These are phyloP conservation scores for Myrmecophaga tridactyla DNA, from an alignment of 2,113 vertebrate species.

Conservation along the genomic window DNA sequence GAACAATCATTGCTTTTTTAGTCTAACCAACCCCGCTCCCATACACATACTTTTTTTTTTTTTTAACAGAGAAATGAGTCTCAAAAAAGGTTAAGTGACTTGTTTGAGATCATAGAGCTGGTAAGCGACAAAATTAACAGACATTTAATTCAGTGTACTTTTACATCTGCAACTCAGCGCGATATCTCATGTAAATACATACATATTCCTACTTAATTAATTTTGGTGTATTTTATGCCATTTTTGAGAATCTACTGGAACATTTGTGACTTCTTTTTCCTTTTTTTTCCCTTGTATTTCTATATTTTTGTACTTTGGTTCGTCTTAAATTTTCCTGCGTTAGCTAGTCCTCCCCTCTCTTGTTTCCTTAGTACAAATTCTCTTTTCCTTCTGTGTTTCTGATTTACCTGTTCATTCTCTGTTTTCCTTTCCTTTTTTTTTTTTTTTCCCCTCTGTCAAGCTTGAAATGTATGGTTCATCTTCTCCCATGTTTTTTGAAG, in stretches of 20 bases:
- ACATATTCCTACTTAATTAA: neutral
- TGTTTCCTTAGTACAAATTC: neutral
- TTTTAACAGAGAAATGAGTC: too few species aligned
- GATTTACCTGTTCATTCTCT: neutral
- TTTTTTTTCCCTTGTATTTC: neutral
- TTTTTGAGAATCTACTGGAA: neutral
- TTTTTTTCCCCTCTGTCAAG: rapidly evolving
- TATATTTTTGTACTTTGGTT: neutral
- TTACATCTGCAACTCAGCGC: neutral
- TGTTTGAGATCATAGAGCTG: too few species aligned
- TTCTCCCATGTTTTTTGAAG: neutral
- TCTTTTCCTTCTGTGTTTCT: neutral
- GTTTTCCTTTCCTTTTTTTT: neutral
- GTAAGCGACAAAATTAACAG: too few species aligned
- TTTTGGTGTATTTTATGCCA: neutral
- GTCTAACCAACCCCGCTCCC: neutral
- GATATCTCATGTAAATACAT: neutral
- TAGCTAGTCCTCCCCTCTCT: neutral
- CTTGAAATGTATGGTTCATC: neutral
- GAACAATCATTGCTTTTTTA: neutral
- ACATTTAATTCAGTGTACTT: too few species aligned
- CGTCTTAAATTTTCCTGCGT: neutral
- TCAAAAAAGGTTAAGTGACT: too few species aligned
- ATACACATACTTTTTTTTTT: too few species aligned
- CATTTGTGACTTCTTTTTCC: neutral